Percentiles rank a stretch among this genome's conserved stretches.
These are phyloP conservation scores for Helicorthomorpha holstii DNA, from an alignment of 1,140 invertebrate species.

Conservation along the genomic window DNA sequence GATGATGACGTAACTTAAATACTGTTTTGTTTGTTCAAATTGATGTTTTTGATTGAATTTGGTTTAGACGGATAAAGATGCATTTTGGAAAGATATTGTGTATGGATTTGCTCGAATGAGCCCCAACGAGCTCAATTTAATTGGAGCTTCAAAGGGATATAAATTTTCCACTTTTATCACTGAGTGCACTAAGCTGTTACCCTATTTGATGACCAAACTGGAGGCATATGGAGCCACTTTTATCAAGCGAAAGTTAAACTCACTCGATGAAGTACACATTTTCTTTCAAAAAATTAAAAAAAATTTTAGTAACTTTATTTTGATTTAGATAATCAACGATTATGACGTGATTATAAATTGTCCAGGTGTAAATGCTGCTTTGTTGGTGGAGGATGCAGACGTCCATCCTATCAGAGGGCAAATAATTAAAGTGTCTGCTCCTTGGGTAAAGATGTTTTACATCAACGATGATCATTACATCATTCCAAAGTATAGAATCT, in stretches of 20 bases:
- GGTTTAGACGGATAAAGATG: background rate
- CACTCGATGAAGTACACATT: constrained; percentile 31
- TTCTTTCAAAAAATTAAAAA: constrained; percentile 32
- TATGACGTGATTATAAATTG: constrained; percentile 57
- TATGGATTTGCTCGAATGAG: background rate
- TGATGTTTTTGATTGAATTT: too few relatives aligned
- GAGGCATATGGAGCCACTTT: background rate
- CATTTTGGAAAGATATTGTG: background rate
- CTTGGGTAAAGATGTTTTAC: constrained; percentile 40
- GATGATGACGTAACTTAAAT: background rate
- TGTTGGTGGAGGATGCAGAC: constrained; percentile 35
- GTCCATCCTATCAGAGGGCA: constrained; percentile 50
- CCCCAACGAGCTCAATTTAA: background rate
- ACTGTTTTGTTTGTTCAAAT: background rate
- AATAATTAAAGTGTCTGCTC: constrained; percentile 41
- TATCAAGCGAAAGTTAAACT: background rate
- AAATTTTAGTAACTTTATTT: too few relatives aligned
- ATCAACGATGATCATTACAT: constrained; percentile 44
- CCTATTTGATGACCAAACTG: constrained; percentile 30
- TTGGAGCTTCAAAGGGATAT: background rate
- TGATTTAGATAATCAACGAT: constrained; percentile 15
- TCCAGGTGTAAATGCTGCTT: constrained; percentile 39
- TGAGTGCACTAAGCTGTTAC: constrained; percentile 37
- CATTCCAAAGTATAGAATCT: constrained; percentile 58
- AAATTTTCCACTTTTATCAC: constrained; percentile 41